These are phyloP conservation scores for Lepus townsendii DNA, from an alignment of 2,797 vertebrate genomes.

Conservation along the genomic window DNA sequence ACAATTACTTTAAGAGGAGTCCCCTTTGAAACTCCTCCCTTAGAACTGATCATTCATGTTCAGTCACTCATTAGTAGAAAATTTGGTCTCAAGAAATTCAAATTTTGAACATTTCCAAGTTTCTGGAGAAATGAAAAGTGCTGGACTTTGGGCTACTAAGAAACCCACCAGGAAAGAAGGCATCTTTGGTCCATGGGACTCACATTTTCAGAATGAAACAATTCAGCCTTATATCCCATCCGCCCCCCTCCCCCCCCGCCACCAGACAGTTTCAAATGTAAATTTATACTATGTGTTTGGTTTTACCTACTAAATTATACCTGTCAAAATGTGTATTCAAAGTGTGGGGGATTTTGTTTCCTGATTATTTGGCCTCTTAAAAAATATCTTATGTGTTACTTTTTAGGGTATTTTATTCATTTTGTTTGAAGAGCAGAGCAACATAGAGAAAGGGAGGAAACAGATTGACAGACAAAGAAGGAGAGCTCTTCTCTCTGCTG, in stretches of 20 bases:
- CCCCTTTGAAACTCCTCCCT: background rate
- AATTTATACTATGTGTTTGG: conserved; percentile 14
- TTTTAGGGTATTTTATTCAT: too few species aligned
- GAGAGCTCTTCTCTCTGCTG: too few species aligned
- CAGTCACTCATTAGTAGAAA: background rate
- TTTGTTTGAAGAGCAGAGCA: too few species aligned
- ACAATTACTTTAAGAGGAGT: background rate
- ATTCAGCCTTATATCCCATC: background rate
- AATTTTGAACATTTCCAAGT: background rate
- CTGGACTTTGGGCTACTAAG: background rate
- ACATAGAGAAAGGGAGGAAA: too few species aligned
- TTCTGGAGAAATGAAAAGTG: background rate
- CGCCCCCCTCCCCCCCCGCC: fast-evolving
- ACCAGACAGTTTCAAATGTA: conserved; percentile 54
- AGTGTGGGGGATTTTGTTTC: background rate
- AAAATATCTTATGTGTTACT: background rate
- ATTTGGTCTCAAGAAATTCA: background rate
- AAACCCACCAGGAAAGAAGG: background rate
- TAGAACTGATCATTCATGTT: background rate
- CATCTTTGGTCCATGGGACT: background rate
- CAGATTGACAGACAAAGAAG: too few species aligned
- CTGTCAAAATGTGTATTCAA: background rate
- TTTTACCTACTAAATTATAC: conserved; percentile 27
- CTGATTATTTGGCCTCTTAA: conserved; percentile 36
- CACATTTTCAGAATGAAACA: background rate